Conservation (phyloP, 2,797 vertebrate species). For the Anomalospiza imberbis region DNA sequence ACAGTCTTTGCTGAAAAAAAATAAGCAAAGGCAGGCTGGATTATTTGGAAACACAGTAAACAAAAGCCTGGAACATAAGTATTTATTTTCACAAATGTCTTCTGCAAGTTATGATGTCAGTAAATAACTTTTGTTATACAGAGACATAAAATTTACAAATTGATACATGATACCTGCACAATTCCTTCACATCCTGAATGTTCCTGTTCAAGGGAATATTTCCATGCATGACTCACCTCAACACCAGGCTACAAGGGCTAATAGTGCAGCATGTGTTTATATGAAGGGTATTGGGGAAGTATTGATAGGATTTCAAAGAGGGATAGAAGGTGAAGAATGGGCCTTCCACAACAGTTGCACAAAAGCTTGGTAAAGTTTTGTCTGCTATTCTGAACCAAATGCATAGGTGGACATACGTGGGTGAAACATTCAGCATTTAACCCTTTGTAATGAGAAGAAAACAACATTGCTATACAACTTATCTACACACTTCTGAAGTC, state of each 20-base stretch:
- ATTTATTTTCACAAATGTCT: not conserved
- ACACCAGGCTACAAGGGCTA: not conserved
- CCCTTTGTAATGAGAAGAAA: not conserved
- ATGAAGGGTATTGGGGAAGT: not conserved
- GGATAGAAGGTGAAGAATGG: not conserved
- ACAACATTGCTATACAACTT: not conserved
- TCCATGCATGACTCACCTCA: not conserved
- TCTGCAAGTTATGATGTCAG: not conserved
- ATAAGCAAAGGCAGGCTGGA: not conserved
- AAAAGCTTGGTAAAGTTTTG: not conserved
- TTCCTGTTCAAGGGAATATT: not conserved
- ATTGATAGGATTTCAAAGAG: not conserved
- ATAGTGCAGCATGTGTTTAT: not conserved
- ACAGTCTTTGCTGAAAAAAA: not conserved
- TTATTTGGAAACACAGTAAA: not conserved
- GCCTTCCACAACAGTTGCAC: not conserved
- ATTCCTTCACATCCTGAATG: not conserved
- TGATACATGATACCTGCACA: not conserved
- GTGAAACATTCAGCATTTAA: not conserved
- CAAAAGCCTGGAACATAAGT: not conserved
- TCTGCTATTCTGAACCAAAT: not conserved
- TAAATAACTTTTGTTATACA: not conserved
- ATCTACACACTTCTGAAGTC: not conserved
- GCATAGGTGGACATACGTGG: too few species aligned
- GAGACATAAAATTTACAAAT: not conserved